Evolutionary conservation across 35 echinoderm and acorn worm genomes (phyloP), one percentile per base, ranked within the genome.

Genomic region (Anneissia japonica): DNA sequence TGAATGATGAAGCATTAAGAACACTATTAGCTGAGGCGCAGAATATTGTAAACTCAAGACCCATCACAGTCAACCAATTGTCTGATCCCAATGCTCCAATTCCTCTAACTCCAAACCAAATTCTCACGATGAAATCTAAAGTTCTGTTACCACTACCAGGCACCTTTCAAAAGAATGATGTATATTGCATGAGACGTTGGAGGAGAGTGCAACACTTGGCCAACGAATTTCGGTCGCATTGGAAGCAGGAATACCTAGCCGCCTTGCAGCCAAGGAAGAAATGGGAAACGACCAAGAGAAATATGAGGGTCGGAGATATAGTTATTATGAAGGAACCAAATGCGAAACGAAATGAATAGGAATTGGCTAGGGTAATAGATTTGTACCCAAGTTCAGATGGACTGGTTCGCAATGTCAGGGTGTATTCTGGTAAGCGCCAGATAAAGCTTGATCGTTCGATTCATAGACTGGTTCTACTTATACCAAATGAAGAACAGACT

Each of bases 91-190:
- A 75, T 45, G 35, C 83, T 32, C 43, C 35, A 51, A 84, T 86
- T 33, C 90, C 90, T 4, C 36, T 91, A 16, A 86, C 90, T 31
- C 90, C 84, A 76, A 91, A 87, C 46, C 89, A 91, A 41, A 31
- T 91, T 14, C 73, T 91, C 0, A 91, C 84, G 4, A 87, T 87
- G 90, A 91, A 91, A 35, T 30, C 90, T 30, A 88, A 88, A 77
- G 85, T 91, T 21, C 35, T 91, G 32, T 37, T 91, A 0, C 90
- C 90, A 46, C 90, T 77, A 73, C 90, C 91, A 19, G 91, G 91
- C 26, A 84, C 37, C 35, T 92, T 92, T 36, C 85, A 81, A 32
- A 56, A 74, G 32, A 51, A 75, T 38, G 89, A 91, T 31, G 36
- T 87, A 9, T 91, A 91, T 46, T 14, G 73, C 23, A 74, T 32